A percentile compares a stretch with the other conserved stretches of the same genome.
These are phyloP conservation scores for Andrena flavipes DNA, from an alignment of 2,888 invertebrate genomes.

Conservation along the genomic window DNA sequence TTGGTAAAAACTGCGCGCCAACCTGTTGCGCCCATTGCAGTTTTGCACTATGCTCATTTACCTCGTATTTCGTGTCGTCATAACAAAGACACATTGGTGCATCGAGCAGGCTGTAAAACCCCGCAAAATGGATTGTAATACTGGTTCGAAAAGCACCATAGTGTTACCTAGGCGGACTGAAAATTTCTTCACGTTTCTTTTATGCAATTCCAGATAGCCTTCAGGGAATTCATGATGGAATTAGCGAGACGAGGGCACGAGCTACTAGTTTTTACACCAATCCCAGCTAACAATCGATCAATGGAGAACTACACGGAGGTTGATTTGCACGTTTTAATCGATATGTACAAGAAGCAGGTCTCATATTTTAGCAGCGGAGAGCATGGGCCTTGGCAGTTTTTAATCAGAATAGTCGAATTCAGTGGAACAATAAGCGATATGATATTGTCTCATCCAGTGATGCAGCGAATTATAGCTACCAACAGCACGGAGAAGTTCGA, in stretches of 20 bases:
- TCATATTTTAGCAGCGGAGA: too few relatives aligned
- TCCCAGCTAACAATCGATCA: constrained; percentile 5
- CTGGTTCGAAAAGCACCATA: too few relatives aligned
- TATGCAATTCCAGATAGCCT: constrained; percentile 26
- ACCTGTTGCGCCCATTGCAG: too few relatives aligned
- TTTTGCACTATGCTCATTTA: too few relatives aligned
- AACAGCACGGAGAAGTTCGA: constrained; percentile 47
- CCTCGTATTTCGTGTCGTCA: too few relatives aligned
- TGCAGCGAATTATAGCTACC: constrained; percentile 39
- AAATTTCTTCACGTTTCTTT: neutral
- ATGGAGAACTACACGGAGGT: constrained; percentile 43
- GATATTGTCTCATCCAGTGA: constrained; percentile 35
- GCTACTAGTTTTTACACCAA: constrained; percentile 30
- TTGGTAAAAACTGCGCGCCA: too few relatives aligned
- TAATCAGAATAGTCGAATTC: neutral
- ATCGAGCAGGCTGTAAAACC: too few relatives aligned
- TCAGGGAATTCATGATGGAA: constrained; percentile 23
- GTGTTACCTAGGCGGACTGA: too few relatives aligned
- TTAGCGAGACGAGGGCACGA: constrained; percentile 44
- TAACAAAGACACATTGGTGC: too few relatives aligned
- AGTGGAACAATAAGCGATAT: neutral
- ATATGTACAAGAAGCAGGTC: neutral
- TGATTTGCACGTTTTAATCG: neutral
- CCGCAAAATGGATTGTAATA: too few relatives aligned
- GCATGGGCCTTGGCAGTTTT: accelerated